Conservation (phyloP, 2,113 vertebrate species). For the Gopherus evgoodei region DNA sequence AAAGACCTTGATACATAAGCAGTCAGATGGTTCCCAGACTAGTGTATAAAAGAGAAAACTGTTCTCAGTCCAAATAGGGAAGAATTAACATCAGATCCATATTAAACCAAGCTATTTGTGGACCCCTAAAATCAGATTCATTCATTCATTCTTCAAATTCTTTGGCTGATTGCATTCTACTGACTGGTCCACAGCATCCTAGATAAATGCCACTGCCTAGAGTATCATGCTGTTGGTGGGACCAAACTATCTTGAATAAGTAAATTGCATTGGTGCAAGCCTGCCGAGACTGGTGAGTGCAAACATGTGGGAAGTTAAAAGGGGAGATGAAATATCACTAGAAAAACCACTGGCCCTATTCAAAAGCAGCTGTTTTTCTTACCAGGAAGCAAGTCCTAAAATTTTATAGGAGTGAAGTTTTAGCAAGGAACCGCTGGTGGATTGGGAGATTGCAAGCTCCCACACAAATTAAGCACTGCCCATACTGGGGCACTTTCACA, state of each 20-base stretch:
- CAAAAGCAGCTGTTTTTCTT: not conserved
- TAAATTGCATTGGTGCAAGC: not conserved
- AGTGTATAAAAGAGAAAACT: not conserved
- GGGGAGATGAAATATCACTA: not conserved
- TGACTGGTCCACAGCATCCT: not conserved
- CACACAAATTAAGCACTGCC: not conserved
- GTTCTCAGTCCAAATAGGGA: not conserved
- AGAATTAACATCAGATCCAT: too few species aligned
- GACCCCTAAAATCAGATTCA: too few species aligned
- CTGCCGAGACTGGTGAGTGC: fast-evolving
- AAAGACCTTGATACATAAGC: not conserved
- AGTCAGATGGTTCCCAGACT: not conserved
- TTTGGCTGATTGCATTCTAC: not conserved
- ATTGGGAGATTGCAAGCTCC: not conserved
- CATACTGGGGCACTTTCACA: fast-evolving
- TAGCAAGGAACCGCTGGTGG: not conserved
- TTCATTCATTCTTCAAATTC: not conserved
- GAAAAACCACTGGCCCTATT: not conserved
- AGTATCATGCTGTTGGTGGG: fast-evolving
- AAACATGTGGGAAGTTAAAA: fast-evolving
- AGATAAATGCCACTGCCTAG: not conserved
- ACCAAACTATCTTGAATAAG: not conserved
- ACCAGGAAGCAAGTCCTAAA: not conserved
- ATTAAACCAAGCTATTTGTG: too few species aligned
- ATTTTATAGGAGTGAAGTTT: not conserved